These are phyloP conservation scores for Pristionchus japonicus DNA, from an alignment of 2,888 invertebrate genomes.

Conservation along the genomic window DNA sequence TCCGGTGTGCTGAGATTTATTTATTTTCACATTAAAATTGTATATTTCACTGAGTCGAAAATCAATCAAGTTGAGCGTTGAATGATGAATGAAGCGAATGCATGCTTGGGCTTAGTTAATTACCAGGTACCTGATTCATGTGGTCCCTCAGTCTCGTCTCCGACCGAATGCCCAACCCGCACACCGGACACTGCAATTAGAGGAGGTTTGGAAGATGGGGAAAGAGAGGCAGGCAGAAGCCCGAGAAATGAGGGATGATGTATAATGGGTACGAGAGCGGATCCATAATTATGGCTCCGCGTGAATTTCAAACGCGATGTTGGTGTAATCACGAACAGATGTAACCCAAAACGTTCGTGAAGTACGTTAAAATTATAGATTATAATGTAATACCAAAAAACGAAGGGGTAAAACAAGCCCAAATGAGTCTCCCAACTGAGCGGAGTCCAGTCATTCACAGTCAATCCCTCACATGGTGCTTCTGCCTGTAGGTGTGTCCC, in stretches of 20 bases:
- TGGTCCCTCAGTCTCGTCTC: conserved; percentile 41
- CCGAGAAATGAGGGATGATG: not conserved
- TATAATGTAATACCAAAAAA: no score
- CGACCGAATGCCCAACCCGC: conserved; percentile 32
- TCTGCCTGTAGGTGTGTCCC: conserved; percentile 8
- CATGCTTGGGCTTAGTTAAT: no score
- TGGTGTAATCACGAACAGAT: no score
- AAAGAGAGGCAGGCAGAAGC: not conserved
- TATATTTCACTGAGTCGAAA: not conserved
- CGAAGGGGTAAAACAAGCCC: no score
- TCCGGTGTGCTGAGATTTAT: conserved; percentile 29
- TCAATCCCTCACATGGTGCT: conserved; percentile 39
- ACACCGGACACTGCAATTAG: conserved; percentile 43
- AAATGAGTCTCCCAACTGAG: no score
- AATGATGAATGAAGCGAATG: no score
- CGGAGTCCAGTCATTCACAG: no score
- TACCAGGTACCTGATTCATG: conserved; percentile 34
- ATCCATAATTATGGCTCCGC: not conserved
- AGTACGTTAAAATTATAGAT: no score
- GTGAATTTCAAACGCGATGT: not conserved
- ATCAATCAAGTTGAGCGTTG: not conserved
- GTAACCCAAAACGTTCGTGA: no score
- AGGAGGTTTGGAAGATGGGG: not conserved
- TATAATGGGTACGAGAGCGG: not conserved
- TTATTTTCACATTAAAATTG: not conserved